These are phyloP conservation scores for Himantopus leucocephalus DNA, from an alignment of 2,113 vertebrate genomes.

Conservation along the genomic window DNA sequence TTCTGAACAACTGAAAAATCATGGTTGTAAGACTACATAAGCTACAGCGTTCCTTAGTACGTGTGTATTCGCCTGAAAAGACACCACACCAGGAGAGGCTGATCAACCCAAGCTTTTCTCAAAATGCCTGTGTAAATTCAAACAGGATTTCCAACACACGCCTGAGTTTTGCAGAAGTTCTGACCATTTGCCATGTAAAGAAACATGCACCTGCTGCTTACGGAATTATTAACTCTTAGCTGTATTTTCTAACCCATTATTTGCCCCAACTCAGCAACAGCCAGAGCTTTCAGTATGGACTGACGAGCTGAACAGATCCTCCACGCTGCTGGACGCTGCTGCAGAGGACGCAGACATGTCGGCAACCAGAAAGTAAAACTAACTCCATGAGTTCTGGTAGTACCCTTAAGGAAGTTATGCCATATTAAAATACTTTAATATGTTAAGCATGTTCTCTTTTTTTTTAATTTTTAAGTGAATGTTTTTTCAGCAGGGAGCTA, in stretches of 20 bases:
- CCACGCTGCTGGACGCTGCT: neutral
- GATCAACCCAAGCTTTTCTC: neutral
- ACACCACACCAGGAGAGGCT: neutral
- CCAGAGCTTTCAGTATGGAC: neutral
- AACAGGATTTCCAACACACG: no score
- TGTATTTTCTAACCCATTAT: neutral
- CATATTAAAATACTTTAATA: neutral
- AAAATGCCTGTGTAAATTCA: neutral
- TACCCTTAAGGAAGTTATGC: neutral
- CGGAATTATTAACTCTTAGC: neutral
- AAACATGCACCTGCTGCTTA: neutral
- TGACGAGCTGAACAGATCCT: neutral
- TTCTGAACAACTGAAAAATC: neutral
- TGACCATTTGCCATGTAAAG: neutral
- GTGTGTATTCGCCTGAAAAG: neutral
- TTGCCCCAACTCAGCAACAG: neutral
- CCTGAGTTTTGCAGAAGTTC: neutral
- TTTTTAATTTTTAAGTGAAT: neutral
- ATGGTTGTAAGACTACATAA: neutral
- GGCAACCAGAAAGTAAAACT: neutral
- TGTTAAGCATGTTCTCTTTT: neutral
- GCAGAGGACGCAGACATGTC: neutral
- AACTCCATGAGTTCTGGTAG: neutral
- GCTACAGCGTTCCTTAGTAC: neutral
- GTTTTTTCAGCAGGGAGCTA: neutral